Conservation (phyloP, 2,113 vertebrate genomes). For the Callaeas wilsoni region DNA sequence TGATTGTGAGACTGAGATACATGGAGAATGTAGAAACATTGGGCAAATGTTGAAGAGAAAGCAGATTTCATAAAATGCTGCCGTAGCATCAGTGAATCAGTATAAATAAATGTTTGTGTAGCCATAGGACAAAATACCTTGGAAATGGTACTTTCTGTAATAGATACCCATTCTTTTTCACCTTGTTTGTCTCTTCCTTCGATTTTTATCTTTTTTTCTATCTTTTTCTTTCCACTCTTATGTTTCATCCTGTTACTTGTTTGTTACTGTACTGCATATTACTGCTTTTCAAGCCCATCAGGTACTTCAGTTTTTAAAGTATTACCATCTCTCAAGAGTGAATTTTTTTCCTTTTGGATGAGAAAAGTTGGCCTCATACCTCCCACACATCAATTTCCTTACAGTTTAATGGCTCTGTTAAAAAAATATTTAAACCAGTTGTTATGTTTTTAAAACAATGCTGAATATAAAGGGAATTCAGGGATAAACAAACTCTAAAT, state of each 20-base stretch:
- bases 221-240: background rate
- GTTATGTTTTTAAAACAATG: background rate
- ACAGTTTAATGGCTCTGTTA: background rate
- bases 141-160: background rate
- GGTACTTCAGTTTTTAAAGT: background rate
- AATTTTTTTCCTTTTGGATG: background rate
- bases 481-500: background rate
- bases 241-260: background rate
- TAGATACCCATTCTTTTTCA: background rate
- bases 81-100: background rate
- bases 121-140: background rate
- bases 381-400: background rate
- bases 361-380: background rate
- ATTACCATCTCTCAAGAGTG: background rate
- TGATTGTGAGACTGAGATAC: background rate
- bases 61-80: background rate
- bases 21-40: background rate
- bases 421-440: background rate
- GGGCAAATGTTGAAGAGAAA: background rate
- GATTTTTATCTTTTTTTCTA: background rate
- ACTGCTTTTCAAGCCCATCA: background rate
- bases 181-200: background rate
- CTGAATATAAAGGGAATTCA: background rate
- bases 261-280: background rate
- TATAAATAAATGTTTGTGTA: background rate